phyloP scores from a whole-genome alignment of 2,797 vertebrate genomes.

The Falco biarmicus region DNA sequence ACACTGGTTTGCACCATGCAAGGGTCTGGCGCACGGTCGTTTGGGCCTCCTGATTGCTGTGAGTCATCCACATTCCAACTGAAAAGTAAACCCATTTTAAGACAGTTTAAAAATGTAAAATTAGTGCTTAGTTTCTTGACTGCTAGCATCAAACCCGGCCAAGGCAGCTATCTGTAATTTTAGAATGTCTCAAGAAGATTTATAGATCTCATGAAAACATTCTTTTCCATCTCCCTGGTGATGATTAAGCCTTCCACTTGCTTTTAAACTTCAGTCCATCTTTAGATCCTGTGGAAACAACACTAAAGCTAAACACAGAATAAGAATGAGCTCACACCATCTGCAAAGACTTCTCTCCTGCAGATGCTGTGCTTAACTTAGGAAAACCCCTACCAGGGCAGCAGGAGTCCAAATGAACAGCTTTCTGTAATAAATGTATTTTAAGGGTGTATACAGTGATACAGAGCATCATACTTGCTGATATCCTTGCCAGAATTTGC shows the following conservation, averaged over 20 bases:
- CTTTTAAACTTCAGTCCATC: constrained; percentile 45
- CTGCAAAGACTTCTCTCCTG: constrained; percentile 33
- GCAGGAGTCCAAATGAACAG: neutral
- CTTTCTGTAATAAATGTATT: neutral
- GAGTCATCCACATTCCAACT: neutral
- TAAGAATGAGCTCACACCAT: constrained; percentile 54
- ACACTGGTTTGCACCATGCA: accelerated
- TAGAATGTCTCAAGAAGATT: neutral
- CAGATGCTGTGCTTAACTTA: constrained; percentile 15
- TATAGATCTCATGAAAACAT: constrained; percentile 16
- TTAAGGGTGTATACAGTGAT: neutral
- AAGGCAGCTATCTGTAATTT: constrained; percentile 22
- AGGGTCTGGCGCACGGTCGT: neutral
- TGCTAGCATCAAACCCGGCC: neutral
- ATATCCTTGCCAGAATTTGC: neutral
- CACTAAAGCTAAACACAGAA: neutral
- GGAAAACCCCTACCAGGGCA: constrained; percentile 8
- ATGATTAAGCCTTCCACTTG: constrained; percentile 17
- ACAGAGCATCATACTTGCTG: neutral
- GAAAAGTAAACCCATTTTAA: neutral
- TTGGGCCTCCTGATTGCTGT: neutral
- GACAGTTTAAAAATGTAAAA: neutral
- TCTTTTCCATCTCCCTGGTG: neutral
- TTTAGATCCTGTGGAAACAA: constrained; percentile 51
- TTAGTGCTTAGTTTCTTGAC: constrained; percentile 5